phyloP scores from a whole-genome alignment of 2,113 vertebrate species.

The Mesembrinibis cayennensis region DNA sequence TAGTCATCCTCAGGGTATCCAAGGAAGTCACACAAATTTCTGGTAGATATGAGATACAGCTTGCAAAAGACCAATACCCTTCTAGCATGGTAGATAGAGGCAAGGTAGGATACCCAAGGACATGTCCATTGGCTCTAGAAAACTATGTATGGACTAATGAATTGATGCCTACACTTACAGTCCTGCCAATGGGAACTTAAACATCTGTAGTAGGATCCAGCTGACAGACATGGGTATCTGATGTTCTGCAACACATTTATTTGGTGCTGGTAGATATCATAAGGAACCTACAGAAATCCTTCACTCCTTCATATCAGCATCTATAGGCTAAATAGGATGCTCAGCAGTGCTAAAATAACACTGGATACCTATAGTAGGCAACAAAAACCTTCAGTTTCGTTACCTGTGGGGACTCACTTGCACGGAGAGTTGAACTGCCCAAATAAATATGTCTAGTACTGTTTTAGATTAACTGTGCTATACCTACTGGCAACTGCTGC shows the following conservation, averaged over 20 bases:
- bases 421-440: neutral
- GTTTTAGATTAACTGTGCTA: neutral
- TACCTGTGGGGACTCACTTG: neutral
- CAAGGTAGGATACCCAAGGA: neutral
- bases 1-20: neutral
- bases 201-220: neutral
- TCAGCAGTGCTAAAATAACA: neutral
- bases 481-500: neutral
- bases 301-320: neutral
- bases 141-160: neutral
- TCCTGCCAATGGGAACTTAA: neutral
- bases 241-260: neutral
- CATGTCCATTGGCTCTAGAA: neutral
- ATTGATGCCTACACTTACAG: neutral
- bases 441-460: neutral
- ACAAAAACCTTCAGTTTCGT: neutral
- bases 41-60: neutral
- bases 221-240: neutral
- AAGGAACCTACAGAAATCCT: neutral
- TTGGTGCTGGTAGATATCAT: neutral
- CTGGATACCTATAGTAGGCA: neutral
- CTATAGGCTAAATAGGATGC: neutral
- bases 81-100: neutral
- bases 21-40: neutral
- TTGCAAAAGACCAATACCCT: neutral